Percentiles rank a stretch among this genome's conserved stretches.
Conservation (phyloP, 2,888 invertebrate genomes). For the Sphaerophoria rueppellii region DNA sequence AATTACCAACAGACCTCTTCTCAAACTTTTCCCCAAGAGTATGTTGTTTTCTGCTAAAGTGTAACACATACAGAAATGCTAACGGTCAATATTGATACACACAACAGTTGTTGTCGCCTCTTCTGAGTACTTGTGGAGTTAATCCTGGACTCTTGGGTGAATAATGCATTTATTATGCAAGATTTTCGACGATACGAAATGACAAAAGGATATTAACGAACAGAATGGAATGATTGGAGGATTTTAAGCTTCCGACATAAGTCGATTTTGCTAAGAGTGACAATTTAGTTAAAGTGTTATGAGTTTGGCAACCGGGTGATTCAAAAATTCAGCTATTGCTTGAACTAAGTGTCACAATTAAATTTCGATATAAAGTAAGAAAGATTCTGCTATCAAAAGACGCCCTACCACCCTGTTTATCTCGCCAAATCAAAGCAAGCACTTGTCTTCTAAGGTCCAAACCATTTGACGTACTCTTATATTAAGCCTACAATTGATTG, state of each 20-base stretch:
- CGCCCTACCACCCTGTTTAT: slow-evolving; percentile 2
- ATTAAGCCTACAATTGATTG: slow-evolving; percentile 68
- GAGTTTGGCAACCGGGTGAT: neutral
- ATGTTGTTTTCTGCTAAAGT: slow-evolving; percentile 51
- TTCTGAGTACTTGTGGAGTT: slow-evolving; percentile 25
- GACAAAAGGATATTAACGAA: slow-evolving; percentile 58
- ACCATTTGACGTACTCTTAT: slow-evolving; percentile 60
- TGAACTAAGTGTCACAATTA: too few species aligned
- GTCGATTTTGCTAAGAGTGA: slow-evolving; percentile 5
- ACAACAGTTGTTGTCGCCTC: slow-evolving; percentile 10
- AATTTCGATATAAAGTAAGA: neutral
- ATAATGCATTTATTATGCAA: slow-evolving; percentile 74
- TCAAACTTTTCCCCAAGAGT: slow-evolving; percentile 56
- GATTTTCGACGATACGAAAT: slow-evolving; percentile 55
- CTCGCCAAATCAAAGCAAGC: slow-evolving; percentile 14
- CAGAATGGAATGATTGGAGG: slow-evolving; percentile 34
- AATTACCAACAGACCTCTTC: slow-evolving; percentile 33
- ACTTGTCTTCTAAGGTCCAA: slow-evolving; percentile 64
- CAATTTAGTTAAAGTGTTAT: neutral
- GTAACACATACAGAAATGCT: slow-evolving; percentile 39
- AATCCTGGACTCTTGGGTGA: slow-evolving; percentile 61
- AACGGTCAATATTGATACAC: slow-evolving; percentile 60
- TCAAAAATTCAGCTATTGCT: neutral
- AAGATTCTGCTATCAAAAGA: neutral
- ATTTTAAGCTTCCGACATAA: slow-evolving; percentile 62